phyloP scores from a whole-genome alignment of 2,113 vertebrate species.

The Saccopteryx bilineata region DNA sequence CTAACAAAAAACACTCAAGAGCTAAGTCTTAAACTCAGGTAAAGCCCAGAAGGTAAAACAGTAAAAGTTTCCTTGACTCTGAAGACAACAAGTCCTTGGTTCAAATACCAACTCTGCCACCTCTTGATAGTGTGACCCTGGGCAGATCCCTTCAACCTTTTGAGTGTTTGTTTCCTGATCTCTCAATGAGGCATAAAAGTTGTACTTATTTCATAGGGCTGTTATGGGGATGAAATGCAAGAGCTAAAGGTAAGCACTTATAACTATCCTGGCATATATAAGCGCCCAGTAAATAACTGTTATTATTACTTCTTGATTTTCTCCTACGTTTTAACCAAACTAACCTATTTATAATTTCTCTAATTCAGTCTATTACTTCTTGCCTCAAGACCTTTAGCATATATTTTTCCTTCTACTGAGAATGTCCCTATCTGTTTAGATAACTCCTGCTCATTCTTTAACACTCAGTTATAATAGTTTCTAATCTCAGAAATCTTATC shows the following conservation, averaged over 20 bases:
- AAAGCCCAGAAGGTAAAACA: neutral
- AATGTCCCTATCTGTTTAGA: neutral
- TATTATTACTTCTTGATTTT: slow-evolving; percentile 43
- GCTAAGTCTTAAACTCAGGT: neutral
- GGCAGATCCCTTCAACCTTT: slow-evolving; percentile 10
- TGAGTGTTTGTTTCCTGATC: slow-evolving; percentile 13
- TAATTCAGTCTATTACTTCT: neutral
- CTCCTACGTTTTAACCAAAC: slow-evolving; percentile 46
- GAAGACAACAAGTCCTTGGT: slow-evolving; percentile 1
- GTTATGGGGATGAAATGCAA: slow-evolving; percentile 55
- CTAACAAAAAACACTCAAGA: slow-evolving; percentile 14
- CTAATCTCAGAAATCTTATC: slow-evolving; percentile 25
- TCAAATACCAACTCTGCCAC: slow-evolving; percentile 55
- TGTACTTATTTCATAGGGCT: neutral
- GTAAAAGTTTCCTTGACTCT: slow-evolving; percentile 17
- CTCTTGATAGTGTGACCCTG: slow-evolving; percentile 4
- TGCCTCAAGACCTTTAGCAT: neutral
- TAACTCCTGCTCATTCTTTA: slow-evolving; percentile 19
- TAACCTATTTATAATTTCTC: slow-evolving; percentile 3
- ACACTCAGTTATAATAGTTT: neutral
- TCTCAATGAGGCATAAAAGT: slow-evolving; percentile 46
- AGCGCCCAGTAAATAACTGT: neutral
- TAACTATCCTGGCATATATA: neutral
- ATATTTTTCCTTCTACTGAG: slow-evolving; percentile 7
- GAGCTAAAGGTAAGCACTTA: neutral